Evolutionary conservation across 2,113 vertebrate species (phyloP), one percentile per base, ranked within the genome.

Genomic region (Pelvicachromis taeniatus): DNA sequence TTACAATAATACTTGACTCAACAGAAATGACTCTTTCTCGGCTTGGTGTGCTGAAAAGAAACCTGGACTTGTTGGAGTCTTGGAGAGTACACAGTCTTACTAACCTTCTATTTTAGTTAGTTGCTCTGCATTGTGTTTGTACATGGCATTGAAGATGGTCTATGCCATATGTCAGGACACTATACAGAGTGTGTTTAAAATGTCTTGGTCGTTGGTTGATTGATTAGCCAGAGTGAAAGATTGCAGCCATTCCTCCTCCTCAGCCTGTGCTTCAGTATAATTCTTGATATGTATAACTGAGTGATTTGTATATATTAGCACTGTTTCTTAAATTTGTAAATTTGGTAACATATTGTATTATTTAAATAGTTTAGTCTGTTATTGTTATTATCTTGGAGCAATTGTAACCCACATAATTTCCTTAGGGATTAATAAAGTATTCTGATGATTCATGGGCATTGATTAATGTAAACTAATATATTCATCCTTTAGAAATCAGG

Each of bases 141-240:
- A 21, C 21, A 70, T 0, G 0, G 0, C 13, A 70, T 16, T 70
- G 38, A 10, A 45, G 63, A 70, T 26, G 13, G 2, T 48, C 14
- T 16, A 45, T 45, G 45, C 14, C 45, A 48, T 48, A 48, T 48
- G 6, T 48, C 45, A 48, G 14, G 14, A 16, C 45, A 48, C 4
- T 5, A 16, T 48, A 6, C 45, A 48, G 45, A 16, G 14, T 48
- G 45, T 14, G 14, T 3, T 48, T 48, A 48, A 48, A 16, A 50
- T 48, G 45, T 70, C 65, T 70, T 23, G 38, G n/a, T 45, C 1
- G 1, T 70, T 70, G 63, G 21, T 70, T 45, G 0, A 70, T 26
- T 70, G 8, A 70, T 70, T 45, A 70, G 1, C 42, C 40, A 23
- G 65, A 70, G 65, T 70, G 13, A 40, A 68, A 42, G 35, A 16